These are phyloP conservation scores for Cheilosia variabilis DNA, from an alignment of 2,888 invertebrate genomes.

Conservation along the genomic window DNA sequence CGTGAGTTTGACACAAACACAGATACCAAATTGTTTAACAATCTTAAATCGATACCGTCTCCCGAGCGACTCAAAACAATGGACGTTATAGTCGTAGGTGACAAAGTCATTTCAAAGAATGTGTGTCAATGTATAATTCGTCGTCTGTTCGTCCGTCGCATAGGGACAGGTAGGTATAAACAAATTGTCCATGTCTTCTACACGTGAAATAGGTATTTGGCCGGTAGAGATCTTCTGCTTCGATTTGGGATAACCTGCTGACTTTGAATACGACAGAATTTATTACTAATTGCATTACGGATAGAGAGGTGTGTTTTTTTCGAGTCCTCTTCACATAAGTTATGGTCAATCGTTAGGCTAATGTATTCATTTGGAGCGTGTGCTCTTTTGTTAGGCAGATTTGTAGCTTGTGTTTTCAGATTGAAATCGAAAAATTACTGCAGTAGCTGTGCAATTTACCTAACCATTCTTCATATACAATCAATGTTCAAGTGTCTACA, in stretches of 20 bases:
- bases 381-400: conserved; percentile 18
- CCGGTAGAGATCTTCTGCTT: conserved; percentile 47
- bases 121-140: conserved; percentile 66
- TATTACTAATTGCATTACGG: conserved; percentile 68
- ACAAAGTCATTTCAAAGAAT: conserved; percentile 70
- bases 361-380: conserved; percentile 68
- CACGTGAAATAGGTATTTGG: conserved; percentile 8
- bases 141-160: conserved; percentile 37
- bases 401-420: conserved; percentile 3
- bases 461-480: neutral
- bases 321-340: conserved; percentile 20
- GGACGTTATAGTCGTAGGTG: conserved; percentile 66
- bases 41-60: conserved; percentile 43
- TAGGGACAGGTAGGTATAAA: conserved; percentile 64
- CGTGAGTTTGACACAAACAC: conserved; percentile 60
- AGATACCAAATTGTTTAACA: conserved; percentile 62
- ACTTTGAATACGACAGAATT: conserved; percentile 65
- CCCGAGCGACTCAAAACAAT: conserved; percentile 57
- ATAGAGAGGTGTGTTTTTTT: conserved; percentile 34
- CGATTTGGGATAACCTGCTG: conserved; percentile 67
- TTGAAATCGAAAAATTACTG: conserved; percentile 3
- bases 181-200: conserved; percentile 34
- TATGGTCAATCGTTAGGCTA: conserved; percentile 41
- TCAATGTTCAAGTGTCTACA: neutral
- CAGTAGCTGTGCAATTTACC: conserved; percentile 62